phyloP scores from a whole-genome alignment of 2,797 vertebrate species.

The Pelochelys cantorii region DNA sequence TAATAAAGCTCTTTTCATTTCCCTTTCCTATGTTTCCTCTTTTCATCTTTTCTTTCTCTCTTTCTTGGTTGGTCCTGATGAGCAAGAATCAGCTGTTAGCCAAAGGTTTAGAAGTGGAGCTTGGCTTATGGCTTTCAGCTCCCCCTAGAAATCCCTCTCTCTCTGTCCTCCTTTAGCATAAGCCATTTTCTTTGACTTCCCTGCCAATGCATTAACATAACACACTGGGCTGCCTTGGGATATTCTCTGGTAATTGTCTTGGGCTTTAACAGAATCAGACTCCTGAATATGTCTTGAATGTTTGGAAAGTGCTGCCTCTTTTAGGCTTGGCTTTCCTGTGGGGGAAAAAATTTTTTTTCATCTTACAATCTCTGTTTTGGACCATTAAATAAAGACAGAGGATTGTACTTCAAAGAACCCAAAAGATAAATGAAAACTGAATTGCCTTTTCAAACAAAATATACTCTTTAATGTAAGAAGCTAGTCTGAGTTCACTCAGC shows the following conservation, averaged over 20 bases:
- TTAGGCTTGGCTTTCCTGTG: conserved; percentile 21
- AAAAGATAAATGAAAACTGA: conserved; percentile 33
- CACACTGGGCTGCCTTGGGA: background rate
- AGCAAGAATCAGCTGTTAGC: conserved; percentile 56
- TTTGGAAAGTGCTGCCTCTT: conserved; percentile 34
- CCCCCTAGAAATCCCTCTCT: conserved; percentile 11
- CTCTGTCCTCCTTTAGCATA: background rate
- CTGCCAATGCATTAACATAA: background rate
- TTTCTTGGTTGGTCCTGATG: conserved; percentile 20
- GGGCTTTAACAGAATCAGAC: background rate
- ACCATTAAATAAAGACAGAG: conserved; percentile 55
- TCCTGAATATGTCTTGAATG: background rate
- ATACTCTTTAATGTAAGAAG: background rate
- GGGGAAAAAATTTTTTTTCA: conserved; percentile 25
- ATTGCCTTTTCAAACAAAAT: conserved; percentile 16
- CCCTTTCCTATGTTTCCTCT: conserved; percentile 79
- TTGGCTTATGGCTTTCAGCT: conserved; percentile 18
- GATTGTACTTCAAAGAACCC: conserved; percentile 47
- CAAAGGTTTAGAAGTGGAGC: conserved; percentile 18
- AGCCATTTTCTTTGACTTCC: background rate
- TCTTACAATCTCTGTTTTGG: conserved; percentile 23
- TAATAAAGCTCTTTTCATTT: conserved; percentile 87
- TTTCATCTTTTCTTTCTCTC: conserved; percentile 75
- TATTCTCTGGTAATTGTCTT: background rate
- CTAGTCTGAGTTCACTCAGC: background rate